Evolutionary conservation across 2,888 invertebrate genomes (phyloP), one percentile per base, ranked within the genome.

Genomic region (Pyrgus malvae): DNA sequence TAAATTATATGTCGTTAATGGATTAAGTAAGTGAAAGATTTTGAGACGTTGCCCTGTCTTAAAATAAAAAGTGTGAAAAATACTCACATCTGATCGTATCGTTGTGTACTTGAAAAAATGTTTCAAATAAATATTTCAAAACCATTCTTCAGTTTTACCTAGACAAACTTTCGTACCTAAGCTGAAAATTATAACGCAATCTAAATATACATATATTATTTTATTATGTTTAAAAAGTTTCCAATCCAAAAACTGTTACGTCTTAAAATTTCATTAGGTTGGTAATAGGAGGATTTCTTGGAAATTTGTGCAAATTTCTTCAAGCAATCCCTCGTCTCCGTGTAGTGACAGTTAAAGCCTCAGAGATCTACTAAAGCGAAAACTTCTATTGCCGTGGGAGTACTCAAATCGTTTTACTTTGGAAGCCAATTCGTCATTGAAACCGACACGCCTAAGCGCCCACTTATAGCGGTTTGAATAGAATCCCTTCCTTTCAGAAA

Each of bases 321-420:
- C 38, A 45, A 48, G 57, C 35, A 56, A 60, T 60, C 65, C 62
- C 62, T 66, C 64, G 63, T 68, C 63, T 61, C 50, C 46, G 40
- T 46, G 45, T 50, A 60, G 63, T 68, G 74, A 76, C 77, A 75
- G 68, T 68, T 60, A 74, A 74, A 75, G 62, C 69, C 70, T 67
- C 56, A 2, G 68, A 72, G 72, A 73, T 67, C 67, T 63, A 68
- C 68, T 72, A 66, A 74, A 70, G 60, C 68, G 66, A 63, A 78
- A 80, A 82, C 71, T 80, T 80, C 62, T 66, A 68, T 74, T 68
- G 71, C 58, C 76, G 53, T 25, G 74, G 76, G 75, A 78, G 66
- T 66, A 56, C 66, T 70, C 63, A 68, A 74, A 75, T 73, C 74
- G 72, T 74, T 76, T 71, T 74, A 72, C 66, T 74, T 78, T 70